Base-by-base conservation (phyloP, 2,888 invertebrate genomes). In the Pemphredon lugubris region DNA sequence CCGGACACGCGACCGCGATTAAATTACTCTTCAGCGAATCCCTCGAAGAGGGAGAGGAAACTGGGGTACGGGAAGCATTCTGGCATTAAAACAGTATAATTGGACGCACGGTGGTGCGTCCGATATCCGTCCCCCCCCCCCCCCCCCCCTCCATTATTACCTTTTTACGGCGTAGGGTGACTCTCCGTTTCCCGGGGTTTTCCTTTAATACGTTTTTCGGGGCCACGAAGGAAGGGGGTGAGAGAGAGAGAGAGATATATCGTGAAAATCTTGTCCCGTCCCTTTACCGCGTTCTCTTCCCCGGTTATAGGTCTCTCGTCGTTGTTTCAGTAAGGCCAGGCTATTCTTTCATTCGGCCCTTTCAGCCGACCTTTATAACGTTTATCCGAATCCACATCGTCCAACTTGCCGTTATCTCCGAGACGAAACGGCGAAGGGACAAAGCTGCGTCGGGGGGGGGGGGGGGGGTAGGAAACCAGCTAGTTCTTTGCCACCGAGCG, bases 181-280 rank as follows among this genome's bases (percentile, higher is more conserved):
- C 69, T 55, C 73, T 73, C 50, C 73, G 63, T 39, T 66, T 66
- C 57, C 61, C n/a, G n/a, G 59, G 58, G 63, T 59, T 61, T 66
- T 20, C 50, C 51, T 39, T 66, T 64, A 69, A 67, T 64, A 48
- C 58, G 72, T 53, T 7, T 58, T 79, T 76, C 64, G 57, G 37
- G 34, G 55, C 48, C 77, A n/a, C n/a, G n/a, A n/a, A n/a, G 51
- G 11, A 57, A 59, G 57, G 57, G 74, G 63, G 73, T 54, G 66
- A 73, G 54, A 26, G 26, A 5, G 4, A 7, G 26, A 7, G 45
- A 37, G 45, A 42, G 37, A 44, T 57, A 40, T 65, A 67, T 68
- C 54, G 47, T 42, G 68, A 65, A 72, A 75, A 80, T 75, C 75
- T 79, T 77, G 77, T 80, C n/a, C n/a, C 75, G 60, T 58, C 16